phyloP scores from a whole-genome alignment of 2,888 invertebrate species.

The Cheilosia scutellata region DNA sequence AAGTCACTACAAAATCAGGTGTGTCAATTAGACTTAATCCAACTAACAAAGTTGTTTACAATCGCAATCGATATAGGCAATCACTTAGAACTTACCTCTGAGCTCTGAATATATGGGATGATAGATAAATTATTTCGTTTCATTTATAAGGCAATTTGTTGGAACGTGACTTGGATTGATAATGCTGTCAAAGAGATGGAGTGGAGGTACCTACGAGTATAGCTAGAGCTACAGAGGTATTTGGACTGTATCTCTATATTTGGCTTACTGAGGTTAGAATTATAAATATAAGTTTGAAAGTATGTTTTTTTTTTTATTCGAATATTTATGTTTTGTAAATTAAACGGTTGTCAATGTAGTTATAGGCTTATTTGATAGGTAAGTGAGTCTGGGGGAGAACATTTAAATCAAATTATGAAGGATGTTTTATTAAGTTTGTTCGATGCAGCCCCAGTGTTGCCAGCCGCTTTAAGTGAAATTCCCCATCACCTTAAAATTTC shows the following conservation, averaged over 20 bases:
- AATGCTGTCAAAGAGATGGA: background rate
- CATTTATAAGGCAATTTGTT: conserved; percentile 21
- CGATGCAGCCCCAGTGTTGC: no score
- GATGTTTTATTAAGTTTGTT: no score
- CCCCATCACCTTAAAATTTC: no score
- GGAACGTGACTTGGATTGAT: conserved; percentile 11
- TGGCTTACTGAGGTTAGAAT: background rate
- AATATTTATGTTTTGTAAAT: background rate
- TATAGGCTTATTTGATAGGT: no score
- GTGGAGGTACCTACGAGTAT: no score
- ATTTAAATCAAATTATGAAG: no score
- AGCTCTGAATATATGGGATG: conserved; percentile 1
- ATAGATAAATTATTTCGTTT: conserved; percentile 21
- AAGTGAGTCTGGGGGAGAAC: no score
- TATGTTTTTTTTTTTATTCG: background rate
- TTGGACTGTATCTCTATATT: background rate
- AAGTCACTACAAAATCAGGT: conserved; percentile 19
- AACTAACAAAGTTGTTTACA: conserved; percentile 35
- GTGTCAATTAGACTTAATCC: conserved; percentile 26
- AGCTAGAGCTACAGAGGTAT: background rate
- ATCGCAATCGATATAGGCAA: conserved; percentile 44
- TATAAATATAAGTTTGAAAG: background rate
- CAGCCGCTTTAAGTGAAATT: no score
- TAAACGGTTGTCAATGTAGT: background rate
- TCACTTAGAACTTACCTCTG: conserved; percentile 33